Conservation (phyloP, 2,888 invertebrate species). For the Papilio gigon region DNA sequence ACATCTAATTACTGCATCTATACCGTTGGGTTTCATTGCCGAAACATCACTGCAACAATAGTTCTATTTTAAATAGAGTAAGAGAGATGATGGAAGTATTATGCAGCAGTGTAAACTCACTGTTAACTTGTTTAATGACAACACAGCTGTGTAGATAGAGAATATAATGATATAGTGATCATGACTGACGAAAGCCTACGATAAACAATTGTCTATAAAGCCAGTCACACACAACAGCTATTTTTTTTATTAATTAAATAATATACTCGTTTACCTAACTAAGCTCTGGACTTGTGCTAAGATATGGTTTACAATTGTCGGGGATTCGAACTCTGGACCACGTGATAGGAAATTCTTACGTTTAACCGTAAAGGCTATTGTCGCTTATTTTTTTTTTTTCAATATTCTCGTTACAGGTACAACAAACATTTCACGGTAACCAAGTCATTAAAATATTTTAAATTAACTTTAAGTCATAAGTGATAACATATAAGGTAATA, state of each 20-base stretch:
- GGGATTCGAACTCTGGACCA: no score
- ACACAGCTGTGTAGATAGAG: conserved; percentile 7
- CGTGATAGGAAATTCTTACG: no score
- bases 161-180: conserved; percentile 7
- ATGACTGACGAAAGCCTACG: conserved; percentile 12
- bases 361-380: background rate
- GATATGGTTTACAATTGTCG: no score
- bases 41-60: no score
- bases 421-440: background rate
- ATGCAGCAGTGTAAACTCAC: background rate
- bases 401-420: background rate
- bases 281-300: no score
- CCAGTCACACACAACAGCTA: background rate
- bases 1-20: no score
- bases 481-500: background rate
- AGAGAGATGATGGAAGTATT: background rate
- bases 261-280: no score
- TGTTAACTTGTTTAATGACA: background rate
- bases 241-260: background rate
- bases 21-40: no score
- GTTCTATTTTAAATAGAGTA: background rate
- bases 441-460: conserved; percentile 2
- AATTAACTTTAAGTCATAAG: background rate
- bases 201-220: conserved; percentile 25
- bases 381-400: background rate